Conservation (phyloP, 1,140 invertebrate genomes). For the Sarcophaga peregrina region DNA sequence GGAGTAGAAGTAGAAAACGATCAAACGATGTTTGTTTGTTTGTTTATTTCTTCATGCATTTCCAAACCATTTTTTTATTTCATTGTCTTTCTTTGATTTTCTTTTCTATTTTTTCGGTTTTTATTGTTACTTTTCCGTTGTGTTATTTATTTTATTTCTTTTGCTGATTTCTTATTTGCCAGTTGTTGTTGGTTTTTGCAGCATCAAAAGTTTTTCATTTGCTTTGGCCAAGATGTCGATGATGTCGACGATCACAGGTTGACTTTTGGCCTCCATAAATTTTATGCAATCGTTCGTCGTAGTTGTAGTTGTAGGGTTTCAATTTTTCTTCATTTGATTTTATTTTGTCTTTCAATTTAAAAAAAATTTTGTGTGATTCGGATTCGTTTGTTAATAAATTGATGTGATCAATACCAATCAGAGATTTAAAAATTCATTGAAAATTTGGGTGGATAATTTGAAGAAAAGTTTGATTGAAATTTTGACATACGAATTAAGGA, state of each 20-base stretch:
- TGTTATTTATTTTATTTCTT: not conserved
- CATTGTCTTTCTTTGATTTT: not conserved
- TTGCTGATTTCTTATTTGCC: constrained; percentile 5
- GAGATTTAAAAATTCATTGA: not conserved
- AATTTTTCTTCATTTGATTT: not conserved
- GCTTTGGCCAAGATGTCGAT: not conserved
- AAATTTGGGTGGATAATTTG: too few species aligned
- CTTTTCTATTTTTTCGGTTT: not conserved
- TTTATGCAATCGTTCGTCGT: not conserved
- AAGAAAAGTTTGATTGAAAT: too few species aligned
- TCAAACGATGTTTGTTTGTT: constrained; percentile 29
- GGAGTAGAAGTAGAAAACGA: constrained; percentile 29
- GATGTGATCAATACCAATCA: not conserved
- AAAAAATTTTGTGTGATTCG: not conserved
- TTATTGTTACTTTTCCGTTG: not conserved
- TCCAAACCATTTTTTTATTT: not conserved
- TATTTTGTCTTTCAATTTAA: not conserved
- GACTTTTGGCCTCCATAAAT: constrained; percentile 57
- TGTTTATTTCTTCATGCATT: too few species aligned
- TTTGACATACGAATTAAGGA: too few species aligned
- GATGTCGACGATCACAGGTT: constrained; percentile 52
- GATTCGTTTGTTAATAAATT: not conserved
- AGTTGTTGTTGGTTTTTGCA: not conserved
- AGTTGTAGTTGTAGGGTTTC: not conserved
- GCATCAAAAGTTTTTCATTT: too few species aligned